Evolutionary conservation across 2,888 invertebrate species (phyloP).

Genomic region (Drosophila subquinaria): DNA sequence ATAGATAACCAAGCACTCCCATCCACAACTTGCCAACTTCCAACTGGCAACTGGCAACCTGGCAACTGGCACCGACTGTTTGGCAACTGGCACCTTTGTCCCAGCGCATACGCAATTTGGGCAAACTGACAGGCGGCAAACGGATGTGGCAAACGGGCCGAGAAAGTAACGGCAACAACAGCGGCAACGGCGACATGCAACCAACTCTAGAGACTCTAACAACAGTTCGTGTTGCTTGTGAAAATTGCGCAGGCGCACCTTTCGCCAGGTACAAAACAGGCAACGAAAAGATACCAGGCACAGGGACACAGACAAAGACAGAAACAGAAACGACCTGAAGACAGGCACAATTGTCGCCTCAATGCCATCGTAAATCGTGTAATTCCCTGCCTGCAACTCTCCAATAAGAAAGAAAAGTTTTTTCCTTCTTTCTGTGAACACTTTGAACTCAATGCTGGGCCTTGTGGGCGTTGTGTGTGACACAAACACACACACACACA

Average conservation of each 20-base stretch:
- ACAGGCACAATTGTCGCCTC: conserved; percentile 73
- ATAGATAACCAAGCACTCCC: conserved; percentile 63
- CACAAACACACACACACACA: conserved; percentile 11
- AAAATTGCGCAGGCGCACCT: conserved; percentile 79
- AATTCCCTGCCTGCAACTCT: conserved; percentile 56
- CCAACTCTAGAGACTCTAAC: conserved; percentile 45
- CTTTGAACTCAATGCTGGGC: conserved; percentile 70
- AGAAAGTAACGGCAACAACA: conserved; percentile 70
- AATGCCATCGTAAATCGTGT: conserved; percentile 75
- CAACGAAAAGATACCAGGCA: not conserved
- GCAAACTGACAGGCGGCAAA: conserved; percentile 72
- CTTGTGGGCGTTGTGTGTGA: conserved; percentile 62
- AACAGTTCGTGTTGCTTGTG: conserved; percentile 69
- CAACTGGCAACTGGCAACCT: conserved; percentile 18
- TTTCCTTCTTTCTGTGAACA: conserved; percentile 56
- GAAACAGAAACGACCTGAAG: conserved; percentile 1
- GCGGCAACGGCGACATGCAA: conserved; percentile 62
- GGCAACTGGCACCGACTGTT: conserved; percentile 16
- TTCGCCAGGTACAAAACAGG: conserved; percentile 55
- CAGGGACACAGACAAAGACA: conserved; percentile 12
- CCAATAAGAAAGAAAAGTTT: conserved; percentile 25
- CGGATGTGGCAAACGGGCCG: conserved; percentile 67
- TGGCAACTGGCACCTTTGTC: conserved; percentile 64
- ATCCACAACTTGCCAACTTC: conserved; percentile 31
- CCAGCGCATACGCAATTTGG: conserved; percentile 74